Evolutionary conservation across 2,888 invertebrate species (phyloP), one percentile per base, ranked within the genome.

Genomic region (Pterostichus niger): DNA sequence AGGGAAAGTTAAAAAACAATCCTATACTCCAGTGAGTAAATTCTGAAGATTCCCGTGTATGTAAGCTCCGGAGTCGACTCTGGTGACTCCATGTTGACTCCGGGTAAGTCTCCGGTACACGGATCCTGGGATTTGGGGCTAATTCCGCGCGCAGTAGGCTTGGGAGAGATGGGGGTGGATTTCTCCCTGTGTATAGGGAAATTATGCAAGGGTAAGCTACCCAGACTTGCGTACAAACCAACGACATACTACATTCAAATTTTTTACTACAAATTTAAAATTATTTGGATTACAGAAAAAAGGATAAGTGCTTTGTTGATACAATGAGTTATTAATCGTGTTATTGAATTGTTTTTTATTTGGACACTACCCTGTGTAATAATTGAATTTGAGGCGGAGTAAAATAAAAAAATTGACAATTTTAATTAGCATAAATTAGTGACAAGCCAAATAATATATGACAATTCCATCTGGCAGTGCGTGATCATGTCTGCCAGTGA

Each of bases 401-500:
- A 24, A 56, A 9, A 56, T 56, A 13, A 13, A 54, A 56, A 56
- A 56, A 56, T 11, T 0, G 33, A 35, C 64, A 6, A 64, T 33
- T 35, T 64, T 64, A 64, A 64, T 64, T 64, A 64, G 0, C 64
- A 33, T 11, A 33, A 64, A 64, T 64, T 33, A 64, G 40, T 3
- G 31, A 31, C 24, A 31, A 17, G 31, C 15, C 11, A 56, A 59
- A 59, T 59, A 59, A 59, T 59, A 59, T 59, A 59, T 59, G 9
- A 59, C 59, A 59, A 59, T 24, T 59, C 31, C 59, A 59, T 59
- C 31, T 40, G 40, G 59, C 59, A 24, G 10, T 9, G 54, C 15
- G 24, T 11, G 40, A 40, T 40, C 40, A 40, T 40, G 40, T 40
- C 9, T 64, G 64, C 13, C 64, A 35, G 40, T 59, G 44, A 71